A percentile compares a stretch with the other conserved stretches of the same genome.
Evolutionary conservation across 2,113 vertebrate genomes (phyloP).

Genomic region (Erpornis zantholeuca): DNA sequence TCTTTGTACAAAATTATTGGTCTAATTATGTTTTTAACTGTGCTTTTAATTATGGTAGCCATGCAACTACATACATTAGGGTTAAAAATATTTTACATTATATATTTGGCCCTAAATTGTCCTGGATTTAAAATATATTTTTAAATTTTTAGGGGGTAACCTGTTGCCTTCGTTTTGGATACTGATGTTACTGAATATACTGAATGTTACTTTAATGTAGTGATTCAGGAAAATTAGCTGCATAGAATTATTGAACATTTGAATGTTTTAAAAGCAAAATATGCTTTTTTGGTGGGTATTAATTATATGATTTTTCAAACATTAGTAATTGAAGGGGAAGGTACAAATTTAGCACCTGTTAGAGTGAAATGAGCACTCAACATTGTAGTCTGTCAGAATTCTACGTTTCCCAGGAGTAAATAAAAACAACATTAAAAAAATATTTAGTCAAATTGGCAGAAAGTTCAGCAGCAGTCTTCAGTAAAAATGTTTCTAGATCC

Average conservation of each 20-base stretch:
- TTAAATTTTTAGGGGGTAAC: not conserved
- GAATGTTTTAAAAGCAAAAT: not conserved
- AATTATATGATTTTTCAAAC: not conserved
- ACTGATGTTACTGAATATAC: not conserved
- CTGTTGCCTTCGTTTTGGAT: not conserved
- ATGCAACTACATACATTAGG: not conserved
- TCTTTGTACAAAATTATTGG: constrained; percentile 34
- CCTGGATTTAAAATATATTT: not conserved
- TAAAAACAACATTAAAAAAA: not conserved
- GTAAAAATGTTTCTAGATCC: not conserved
- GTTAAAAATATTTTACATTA: not conserved
- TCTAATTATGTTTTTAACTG: constrained; percentile 62
- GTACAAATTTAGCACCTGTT: not conserved
- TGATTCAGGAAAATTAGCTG: not conserved
- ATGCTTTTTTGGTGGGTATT: not conserved
- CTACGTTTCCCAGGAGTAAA: not conserved
- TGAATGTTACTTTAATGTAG: not conserved
- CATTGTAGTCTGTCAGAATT: not conserved
- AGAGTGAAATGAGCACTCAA: not conserved
- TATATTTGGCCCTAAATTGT: not conserved
- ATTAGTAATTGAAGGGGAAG: not conserved
- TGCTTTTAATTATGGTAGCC: not conserved
- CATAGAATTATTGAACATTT: not conserved
- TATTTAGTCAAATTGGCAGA: not conserved
- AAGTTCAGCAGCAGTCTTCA: not conserved